phyloP scores from a whole-genome alignment of 2,113 vertebrate genomes.

The Stomatorhinus ivindoensis region DNA sequence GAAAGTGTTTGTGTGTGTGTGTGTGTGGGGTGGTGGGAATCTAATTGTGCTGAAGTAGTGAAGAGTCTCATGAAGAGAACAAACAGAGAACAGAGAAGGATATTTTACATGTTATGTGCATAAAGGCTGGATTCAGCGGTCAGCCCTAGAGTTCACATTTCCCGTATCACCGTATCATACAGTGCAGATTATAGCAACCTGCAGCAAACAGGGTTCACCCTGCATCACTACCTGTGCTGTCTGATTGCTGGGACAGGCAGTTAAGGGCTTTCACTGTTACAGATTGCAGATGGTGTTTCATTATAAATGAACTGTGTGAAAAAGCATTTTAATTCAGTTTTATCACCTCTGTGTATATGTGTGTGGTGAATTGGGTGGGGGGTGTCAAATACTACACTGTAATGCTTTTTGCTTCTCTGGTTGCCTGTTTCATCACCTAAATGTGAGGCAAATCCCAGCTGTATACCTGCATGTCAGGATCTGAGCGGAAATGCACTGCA shows the following conservation, averaged over 20 bases:
- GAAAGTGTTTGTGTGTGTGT: not conserved
- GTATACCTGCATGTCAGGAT: conserved; percentile 21
- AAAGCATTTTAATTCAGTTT: conserved; percentile 26
- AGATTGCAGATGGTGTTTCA: not conserved
- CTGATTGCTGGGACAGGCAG: not conserved
- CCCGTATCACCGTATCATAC: not conserved
- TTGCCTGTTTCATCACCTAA: conserved; percentile 44
- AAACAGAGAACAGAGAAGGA: not conserved
- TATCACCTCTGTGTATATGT: not conserved
- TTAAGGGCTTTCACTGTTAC: not conserved
- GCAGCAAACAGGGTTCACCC: not conserved
- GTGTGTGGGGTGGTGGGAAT: conserved; percentile 22
- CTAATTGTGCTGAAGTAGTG: not conserved
- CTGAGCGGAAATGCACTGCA: not conserved
- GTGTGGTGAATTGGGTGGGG: not conserved
- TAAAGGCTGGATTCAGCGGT: conserved; percentile 16
- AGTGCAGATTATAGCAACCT: not conserved
- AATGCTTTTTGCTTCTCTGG: conserved; percentile 31
- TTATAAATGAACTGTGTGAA: not conserved
- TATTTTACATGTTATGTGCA: conserved; percentile 36
- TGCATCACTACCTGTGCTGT: too few species aligned
- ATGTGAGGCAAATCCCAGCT: conserved; percentile 50
- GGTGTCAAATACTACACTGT: conserved; percentile 20
- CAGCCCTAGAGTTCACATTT: not conserved
- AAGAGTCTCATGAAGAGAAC: not conserved